These are phyloP conservation scores for Dallia pectoralis DNA, from an alignment of 2,797 vertebrate genomes.

Conservation along the genomic window DNA sequence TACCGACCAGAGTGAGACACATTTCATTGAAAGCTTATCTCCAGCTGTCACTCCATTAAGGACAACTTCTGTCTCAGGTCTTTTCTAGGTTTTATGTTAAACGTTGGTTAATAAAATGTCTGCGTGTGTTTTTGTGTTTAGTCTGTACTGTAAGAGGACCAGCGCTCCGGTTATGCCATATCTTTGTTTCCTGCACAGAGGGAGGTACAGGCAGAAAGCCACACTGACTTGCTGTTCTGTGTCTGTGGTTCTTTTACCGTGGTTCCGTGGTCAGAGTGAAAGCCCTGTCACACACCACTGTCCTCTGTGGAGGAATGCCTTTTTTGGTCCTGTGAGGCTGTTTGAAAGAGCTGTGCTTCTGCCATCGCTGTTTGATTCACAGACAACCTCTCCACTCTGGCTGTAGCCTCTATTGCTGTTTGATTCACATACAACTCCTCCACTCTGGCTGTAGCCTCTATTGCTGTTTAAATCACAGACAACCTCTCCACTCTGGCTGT, in stretches of 20 bases:
- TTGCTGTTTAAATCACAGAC: neutral
- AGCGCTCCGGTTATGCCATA: neutral
- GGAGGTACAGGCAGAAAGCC: neutral
- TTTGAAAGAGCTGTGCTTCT: neutral
- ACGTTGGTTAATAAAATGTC: conserved; percentile 3
- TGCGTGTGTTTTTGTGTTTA: conserved; percentile 13
- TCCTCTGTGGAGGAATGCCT: no score
- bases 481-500: neutral
- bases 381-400: neutral
- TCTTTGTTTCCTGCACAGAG: neutral
- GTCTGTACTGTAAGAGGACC: neutral
- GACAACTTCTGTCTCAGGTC: conserved; percentile 11
- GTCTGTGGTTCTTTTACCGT: neutral
- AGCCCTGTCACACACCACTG: neutral
- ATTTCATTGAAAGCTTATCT: conserved; percentile 26
- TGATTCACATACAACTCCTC: neutral
- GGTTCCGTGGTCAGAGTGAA: neutral
- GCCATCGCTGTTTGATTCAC: neutral
- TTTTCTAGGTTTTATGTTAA: conserved; percentile 3
- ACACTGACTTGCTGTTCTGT: no score
- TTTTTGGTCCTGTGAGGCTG: neutral
- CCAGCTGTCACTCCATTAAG: conserved; percentile 13
- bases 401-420: neutral
- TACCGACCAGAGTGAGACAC: neutral
- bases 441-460: no score